Evolutionary conservation across 1,140 invertebrate species (phyloP), one percentile per base, ranked within the genome.

Genomic region (Cydia amplana): DNA sequence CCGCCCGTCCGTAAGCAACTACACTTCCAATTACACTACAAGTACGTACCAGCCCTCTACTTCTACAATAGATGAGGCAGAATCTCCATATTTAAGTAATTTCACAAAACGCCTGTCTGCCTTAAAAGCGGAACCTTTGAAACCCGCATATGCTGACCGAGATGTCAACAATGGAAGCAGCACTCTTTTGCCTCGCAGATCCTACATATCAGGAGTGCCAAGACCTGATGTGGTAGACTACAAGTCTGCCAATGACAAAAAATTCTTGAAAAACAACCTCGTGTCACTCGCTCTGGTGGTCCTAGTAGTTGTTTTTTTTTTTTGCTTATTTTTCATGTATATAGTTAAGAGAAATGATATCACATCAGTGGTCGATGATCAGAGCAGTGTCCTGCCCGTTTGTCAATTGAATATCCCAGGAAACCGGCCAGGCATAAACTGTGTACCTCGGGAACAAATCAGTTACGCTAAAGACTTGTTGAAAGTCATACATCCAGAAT

Each of bases 11-110:
- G 70, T 80, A 1, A 86, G 84, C 77, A 85, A 73, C 75, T 92
- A 88, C 55, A 85, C 82, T 12, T 87, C 88, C 32, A 87, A 63
- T 40, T 91, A 82, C 73, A 74, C 87, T 43, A 78, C 87, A n/a
- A 89, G 74, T 78, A 86, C 82, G 79, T 91, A 89, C 74, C 89
- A 88, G 72, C 86, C 90, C 4, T 83, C 86, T 12, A 87, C 87
- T 23, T 89, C 87, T 28, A 82, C 84, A 49, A 80, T 85, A 23
- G 91, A 93, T 81, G 92, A 93, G 80, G 89, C 91, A 65, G 94
- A 95, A 83, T 95, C 94, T 78, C 95, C 95, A 55, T 96, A 94
- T 84, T 88, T 96, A 79, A 95, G 95, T 78, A 95, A 95, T 80
- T 96, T 96, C 77, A 95, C 95, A 2, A 88, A 94, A 65, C 93